Percentiles rank a stretch among this genome's conserved stretches.
These are phyloP conservation scores for Maniola jurtina DNA, from an alignment of 1,140 invertebrate genomes.

Conservation along the genomic window DNA sequence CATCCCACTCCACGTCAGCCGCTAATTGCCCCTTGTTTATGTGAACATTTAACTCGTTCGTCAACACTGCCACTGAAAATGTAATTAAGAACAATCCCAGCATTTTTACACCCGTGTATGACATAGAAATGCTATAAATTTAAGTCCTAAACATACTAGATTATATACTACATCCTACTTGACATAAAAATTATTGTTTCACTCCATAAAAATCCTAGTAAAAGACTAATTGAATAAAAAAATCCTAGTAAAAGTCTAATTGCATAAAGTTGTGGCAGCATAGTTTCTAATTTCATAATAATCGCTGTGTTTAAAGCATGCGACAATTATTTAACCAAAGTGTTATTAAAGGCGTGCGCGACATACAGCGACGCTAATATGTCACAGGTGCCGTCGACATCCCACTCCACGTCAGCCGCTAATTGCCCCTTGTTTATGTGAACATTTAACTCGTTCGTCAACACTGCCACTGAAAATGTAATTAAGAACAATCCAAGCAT, in stretches of 20 bases:
- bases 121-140: too few relatives aligned
- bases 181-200: too few relatives aligned
- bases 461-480: not conserved
- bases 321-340: not conserved
- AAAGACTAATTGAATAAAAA: too few relatives aligned
- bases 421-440: constrained; percentile 46
- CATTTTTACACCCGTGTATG: too few relatives aligned
- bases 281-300: too few relatives aligned
- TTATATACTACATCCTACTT: too few relatives aligned
- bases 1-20: constrained; percentile 24
- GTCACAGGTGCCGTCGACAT: constrained; percentile 16
- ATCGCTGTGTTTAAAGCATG: too few relatives aligned
- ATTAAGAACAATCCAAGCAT: not conserved
- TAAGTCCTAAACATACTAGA: too few relatives aligned
- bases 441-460: constrained; percentile 21
- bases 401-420: constrained; percentile 27
- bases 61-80: not conserved
- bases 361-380: not conserved
- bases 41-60: constrained; percentile 26
- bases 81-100: not conserved
- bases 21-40: constrained; percentile 47
- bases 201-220: too few relatives aligned
- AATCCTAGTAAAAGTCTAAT: too few relatives aligned
- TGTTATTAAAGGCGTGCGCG: not conserved
- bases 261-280: too few relatives aligned